Base-by-base conservation (phyloP, 2,113 vertebrate species). In the Saccopteryx leptura region DNA sequence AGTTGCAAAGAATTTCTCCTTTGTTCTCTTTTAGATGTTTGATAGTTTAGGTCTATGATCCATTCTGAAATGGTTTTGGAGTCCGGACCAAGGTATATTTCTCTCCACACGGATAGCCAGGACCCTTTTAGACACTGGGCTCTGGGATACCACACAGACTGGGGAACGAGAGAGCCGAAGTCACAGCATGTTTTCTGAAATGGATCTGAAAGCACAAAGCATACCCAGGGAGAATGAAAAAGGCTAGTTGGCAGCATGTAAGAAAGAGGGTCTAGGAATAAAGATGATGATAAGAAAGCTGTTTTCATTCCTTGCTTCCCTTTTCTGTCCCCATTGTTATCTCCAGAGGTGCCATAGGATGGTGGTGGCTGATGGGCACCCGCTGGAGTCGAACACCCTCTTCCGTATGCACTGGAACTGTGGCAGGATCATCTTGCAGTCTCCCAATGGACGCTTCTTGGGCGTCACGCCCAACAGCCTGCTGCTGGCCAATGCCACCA, bases 331-430 rank as follows among this genome's bases (percentile, higher is more conserved):
- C 76, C 23, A 5, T 56, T 65, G 23, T 82, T 82, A 24, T 87
- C 86, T 66, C 8, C 93, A 98, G 98, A 97, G 98, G 46, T 68
- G 23, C 39, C 95, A 96, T 23, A 92, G 46, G 72, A n/a, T 46
- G 1, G 65, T 98, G 24, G 31, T 97, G 39, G 98, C 98, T 46
- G 74, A 98, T 2, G 98, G 98, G 18, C 82, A 92, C 19, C 60
- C 74, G 1, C 3, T 89, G 85, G 98, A 98, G 66, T n/a, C 96
- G 9, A 91, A 95, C 5, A 97, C 98, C 39, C 89, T 94, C 58
- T 98, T 98, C 95, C 94, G 24, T 0, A 46, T 96, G 26, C 93
- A 91, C 33, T 98, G 98, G 98, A 97, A 96, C 11, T 96, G 90
- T 48, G 98, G 98, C 82, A 97, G 50, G 69, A 87, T 98, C 92